Evolutionary conservation across 2,797 vertebrate genomes (phyloP), one percentile per base, ranked within the genome.

Genomic region (Protonibea diacanthus): DNA sequence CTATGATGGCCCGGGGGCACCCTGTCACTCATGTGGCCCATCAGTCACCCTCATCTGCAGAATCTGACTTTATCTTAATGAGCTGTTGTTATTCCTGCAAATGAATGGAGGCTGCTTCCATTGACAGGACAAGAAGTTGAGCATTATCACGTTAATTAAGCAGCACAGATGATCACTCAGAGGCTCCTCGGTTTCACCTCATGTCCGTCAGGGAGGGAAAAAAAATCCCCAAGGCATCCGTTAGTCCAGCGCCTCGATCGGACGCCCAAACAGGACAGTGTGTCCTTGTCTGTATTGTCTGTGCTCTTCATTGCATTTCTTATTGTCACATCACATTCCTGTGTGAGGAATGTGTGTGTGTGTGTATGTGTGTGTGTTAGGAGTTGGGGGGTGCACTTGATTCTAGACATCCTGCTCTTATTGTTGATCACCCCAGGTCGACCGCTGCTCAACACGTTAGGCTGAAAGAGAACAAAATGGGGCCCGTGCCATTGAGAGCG

Each of bases 31-130:
- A 93, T 49, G 77, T n/a, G 52, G 73, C 61, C 88, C 91, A 91
- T 93, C 94, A 91, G 73, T 94, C 90, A 88, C 33, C 86, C 79
- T 86, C 86, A 92, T 91, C 91, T 94, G 71, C 73, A 81, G 55
- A 83, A 93, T 95, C 92, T 92, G 91, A 93, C 87, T 89, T 93
- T 93, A 92, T 93, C 93, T 93, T 91, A 94, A 95, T 86, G 83
- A 88, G 77, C 69, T 85, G 88, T 81, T 93, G 90, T 91, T 90
- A 61, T 88, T 88, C 72, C 83, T 70, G 67, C 74, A 44, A 80
- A 86, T 91, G 88, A 90, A 92, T 88, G 83, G 84, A 88, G 79
- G 52, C 57, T 13, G 40, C 71, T 85, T 85, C 82, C 83, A 80
- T 90, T 93, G 78, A 92, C 48, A 53, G 62, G 42, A 87, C 82